Evolutionary conservation across 2,113 vertebrate genomes (phyloP), one percentile per base, ranked within the genome.

Genomic region (Rhinolophus sinicus): DNA sequence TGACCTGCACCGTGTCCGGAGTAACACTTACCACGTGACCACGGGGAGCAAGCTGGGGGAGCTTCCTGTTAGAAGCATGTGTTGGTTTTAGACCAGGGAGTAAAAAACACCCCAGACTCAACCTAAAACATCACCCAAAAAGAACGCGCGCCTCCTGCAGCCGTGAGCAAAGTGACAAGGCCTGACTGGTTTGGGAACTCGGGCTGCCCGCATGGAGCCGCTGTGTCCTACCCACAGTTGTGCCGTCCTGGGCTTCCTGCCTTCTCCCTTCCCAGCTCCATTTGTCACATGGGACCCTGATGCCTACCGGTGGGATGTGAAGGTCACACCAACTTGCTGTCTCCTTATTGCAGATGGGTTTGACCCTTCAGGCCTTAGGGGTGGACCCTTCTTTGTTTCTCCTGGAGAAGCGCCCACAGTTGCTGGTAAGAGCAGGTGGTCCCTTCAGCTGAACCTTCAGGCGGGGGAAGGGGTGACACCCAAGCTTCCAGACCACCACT

Each of bases 151-250:
- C 24, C 67, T 56, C 30, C 21, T 0, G 26, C 1, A 0, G 21
- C 33, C 24, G 50, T 3, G 8, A 52, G 38, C 28, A 1, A 9
- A 33, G 87, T 0, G 40, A 33, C 13, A 0, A 6, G 40, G 58
- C 14, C 40, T 0, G 40, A 70, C 62, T 13, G 52, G 52, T 0
- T 3, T 9, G 7, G 0, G 64, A 35, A 35, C 0, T 4, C 33
- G 3, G 10, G 69, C 77, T 14, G 40, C 7, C 33, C 24, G 15
- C 24, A 8, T 4, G 40, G 40, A 9, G 70, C 70, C 40, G 7
- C 18, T 13, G 15, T 1, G 28, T 26, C 22, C 78, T 15, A 13
- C 8, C 18, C 33, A 12, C 6, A 1, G 93, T 40, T 5, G 5
- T 2, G 47, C 15, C 8, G 47, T 4, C 58, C 95, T 21, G 6